phyloP scores from a whole-genome alignment of 2,113 vertebrate genomes.

The Pholis gunnellus region DNA sequence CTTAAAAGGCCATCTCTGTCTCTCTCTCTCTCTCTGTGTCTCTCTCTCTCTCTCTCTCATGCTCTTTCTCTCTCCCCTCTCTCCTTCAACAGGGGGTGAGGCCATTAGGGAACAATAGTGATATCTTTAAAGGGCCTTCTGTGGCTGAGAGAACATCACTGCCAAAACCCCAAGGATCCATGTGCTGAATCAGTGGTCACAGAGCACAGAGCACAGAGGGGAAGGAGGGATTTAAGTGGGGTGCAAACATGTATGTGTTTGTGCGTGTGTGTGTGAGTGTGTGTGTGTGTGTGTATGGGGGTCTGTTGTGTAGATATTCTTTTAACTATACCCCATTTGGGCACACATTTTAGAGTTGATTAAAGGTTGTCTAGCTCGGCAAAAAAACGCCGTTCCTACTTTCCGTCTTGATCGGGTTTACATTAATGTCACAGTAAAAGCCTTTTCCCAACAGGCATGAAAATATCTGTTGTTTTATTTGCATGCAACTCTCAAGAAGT shows the following conservation, averaged over 20 bases:
- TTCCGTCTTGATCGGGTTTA: conserved; percentile 13
- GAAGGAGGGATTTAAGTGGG: conserved; percentile 52
- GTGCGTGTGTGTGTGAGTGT: neutral
- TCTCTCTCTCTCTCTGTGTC: neutral
- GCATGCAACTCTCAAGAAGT: conserved; percentile 12
- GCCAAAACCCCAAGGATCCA: conserved; percentile 66
- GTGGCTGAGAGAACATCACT: conserved; percentile 60
- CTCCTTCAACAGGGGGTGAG: conserved; percentile 56
- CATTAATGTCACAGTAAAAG: conserved; percentile 22
- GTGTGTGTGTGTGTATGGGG: conserved; percentile 23
- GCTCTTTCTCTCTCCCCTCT: conserved; percentile 22
- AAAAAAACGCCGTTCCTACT: neutral
- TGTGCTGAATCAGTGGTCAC: conserved; percentile 63
- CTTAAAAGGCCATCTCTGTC: conserved; percentile 67
- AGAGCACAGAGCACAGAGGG: conserved; percentile 59
- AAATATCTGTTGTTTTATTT: conserved; percentile 23
- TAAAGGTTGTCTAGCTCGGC: conserved; percentile 18
- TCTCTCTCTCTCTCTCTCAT: neutral
- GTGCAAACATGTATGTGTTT: conserved; percentile 2
- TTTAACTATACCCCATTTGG: neutral
- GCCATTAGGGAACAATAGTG: conserved; percentile 72
- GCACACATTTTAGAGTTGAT: neutral
- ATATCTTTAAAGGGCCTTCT: conserved; percentile 75
- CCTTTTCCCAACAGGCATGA: neutral
- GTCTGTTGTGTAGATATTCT: conserved; percentile 15